These are phyloP conservation scores for Episyrphus balteatus DNA, from an alignment of 1,140 invertebrate species.

Conservation along the genomic window DNA sequence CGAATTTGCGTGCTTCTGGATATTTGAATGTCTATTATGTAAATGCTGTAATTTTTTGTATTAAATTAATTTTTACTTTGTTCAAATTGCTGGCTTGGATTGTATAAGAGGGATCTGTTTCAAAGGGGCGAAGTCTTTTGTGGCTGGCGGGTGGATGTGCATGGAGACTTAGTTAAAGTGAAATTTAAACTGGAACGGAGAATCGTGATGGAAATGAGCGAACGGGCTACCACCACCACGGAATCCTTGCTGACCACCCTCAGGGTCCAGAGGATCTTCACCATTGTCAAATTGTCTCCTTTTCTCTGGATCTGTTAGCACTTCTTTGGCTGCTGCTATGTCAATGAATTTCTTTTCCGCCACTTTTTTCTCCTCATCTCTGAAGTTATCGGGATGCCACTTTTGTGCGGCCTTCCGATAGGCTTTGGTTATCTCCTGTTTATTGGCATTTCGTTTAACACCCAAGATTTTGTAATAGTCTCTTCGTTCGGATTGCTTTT, in stretches of 20 bases:
- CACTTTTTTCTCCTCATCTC: constrained; percentile 82
- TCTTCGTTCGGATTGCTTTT: constrained; percentile 84
- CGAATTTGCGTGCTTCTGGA: no score
- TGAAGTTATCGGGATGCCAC: constrained; percentile 98
- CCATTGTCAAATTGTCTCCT: constrained; percentile 86
- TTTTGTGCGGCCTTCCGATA: constrained; percentile 95
- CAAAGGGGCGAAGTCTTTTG: no score
- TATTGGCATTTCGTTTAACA: constrained; percentile 63
- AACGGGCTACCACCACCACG: constrained; percentile 66
- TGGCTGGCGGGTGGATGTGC: no score
- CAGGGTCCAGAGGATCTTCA: constrained; percentile 95
- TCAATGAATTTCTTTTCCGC: constrained; percentile 99
- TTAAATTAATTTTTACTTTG: no score
- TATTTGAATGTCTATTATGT: no score
- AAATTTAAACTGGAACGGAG: constrained; percentile 93
- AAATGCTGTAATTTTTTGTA: no score
- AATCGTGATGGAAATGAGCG: constrained; percentile 76
- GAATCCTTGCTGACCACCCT: constrained; percentile 53
- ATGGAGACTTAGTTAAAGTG: constrained; percentile 61
- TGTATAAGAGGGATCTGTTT: no score
- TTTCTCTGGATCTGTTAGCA: constrained; percentile 76
- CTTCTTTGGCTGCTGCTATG: constrained; percentile 98
- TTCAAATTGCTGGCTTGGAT: no score
- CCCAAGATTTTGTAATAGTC: constrained; percentile 98
- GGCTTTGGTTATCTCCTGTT: constrained; percentile 90